phyloP scores from a whole-genome alignment of 2,888 invertebrate genomes.

The Sinodicranocentrus sp. region DNA sequence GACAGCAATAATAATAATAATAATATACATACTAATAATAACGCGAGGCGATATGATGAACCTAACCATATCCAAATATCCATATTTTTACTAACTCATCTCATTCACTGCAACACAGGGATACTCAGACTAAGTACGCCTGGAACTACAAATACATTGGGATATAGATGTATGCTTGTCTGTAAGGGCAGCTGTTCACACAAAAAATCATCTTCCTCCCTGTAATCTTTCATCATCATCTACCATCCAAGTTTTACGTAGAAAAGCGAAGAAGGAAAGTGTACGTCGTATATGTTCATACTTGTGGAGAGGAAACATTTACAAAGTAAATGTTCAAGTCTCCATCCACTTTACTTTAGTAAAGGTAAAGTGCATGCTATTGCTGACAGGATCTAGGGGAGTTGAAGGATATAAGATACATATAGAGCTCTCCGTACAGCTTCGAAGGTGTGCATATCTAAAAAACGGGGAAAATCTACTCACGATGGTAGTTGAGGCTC shows the following conservation, averaged over 20 bases:
- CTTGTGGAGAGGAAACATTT: too few relatives aligned
- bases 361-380: constrained; percentile 18
- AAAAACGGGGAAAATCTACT: too few relatives aligned
- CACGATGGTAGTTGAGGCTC: too few relatives aligned
- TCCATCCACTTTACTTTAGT: background rate
- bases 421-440: too few relatives aligned
- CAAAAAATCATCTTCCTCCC: background rate
- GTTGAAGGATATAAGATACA: background rate
- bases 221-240: background rate
- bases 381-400: constrained; percentile 11
- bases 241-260: background rate
- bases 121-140: too few relatives aligned
- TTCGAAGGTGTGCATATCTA: too few relatives aligned
- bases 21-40: constrained; percentile 1
- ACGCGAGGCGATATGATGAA: constrained; percentile 3
- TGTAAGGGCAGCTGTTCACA: constrained; percentile 58
- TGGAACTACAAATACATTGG: background rate
- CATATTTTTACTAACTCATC: background rate
- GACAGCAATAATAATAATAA: constrained; percentile 29
- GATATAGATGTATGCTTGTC: background rate
- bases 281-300: too few relatives aligned
- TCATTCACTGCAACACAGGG: background rate
- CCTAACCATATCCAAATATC: background rate
- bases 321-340: background rate
- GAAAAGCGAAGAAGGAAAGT: background rate